These are phyloP conservation scores for Drosophila leontia DNA, from an alignment of 1,140 invertebrate genomes.

Conservation along the genomic window DNA sequence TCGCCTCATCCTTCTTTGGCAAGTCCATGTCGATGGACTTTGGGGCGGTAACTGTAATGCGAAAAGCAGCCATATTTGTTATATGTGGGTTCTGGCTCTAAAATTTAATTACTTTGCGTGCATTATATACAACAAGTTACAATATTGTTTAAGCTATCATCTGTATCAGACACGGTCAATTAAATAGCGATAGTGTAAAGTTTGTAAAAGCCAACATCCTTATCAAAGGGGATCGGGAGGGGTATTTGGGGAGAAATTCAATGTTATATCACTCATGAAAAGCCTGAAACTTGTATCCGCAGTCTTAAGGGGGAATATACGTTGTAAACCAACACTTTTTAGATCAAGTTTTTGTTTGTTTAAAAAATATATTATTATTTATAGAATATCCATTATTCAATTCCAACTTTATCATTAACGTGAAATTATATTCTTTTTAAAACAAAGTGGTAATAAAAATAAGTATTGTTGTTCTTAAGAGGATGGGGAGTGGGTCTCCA, in stretches of 20 bases:
- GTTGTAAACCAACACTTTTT: no score
- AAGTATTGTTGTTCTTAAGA: no score
- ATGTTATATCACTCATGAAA: neutral
- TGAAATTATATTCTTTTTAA: no score
- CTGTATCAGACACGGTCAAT: conserved; percentile 31
- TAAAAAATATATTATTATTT: no score
- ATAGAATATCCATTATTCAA: no score
- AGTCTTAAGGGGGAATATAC: no score
- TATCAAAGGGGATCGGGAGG: neutral
- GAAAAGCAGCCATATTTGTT: conserved; percentile 15
- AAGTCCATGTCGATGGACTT: conserved; percentile 46
- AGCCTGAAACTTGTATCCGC: neutral
- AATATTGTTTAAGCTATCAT: conserved; percentile 32
- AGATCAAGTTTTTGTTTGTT: no score
- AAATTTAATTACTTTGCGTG: conserved; percentile 49
- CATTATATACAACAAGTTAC: conserved; percentile 7
- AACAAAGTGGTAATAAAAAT: no score
- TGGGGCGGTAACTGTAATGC: conserved; percentile 41
- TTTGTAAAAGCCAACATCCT: no score
- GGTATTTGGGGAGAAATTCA: neutral
- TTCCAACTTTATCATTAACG: no score
- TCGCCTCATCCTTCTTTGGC: conserved; percentile 15
- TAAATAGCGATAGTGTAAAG: conserved; percentile 1
- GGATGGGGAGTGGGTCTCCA: no score
- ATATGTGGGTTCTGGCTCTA: neutral